Evolutionary conservation across 2,797 vertebrate species (phyloP).

Genomic region (Sebastes trivittatus): DNA sequence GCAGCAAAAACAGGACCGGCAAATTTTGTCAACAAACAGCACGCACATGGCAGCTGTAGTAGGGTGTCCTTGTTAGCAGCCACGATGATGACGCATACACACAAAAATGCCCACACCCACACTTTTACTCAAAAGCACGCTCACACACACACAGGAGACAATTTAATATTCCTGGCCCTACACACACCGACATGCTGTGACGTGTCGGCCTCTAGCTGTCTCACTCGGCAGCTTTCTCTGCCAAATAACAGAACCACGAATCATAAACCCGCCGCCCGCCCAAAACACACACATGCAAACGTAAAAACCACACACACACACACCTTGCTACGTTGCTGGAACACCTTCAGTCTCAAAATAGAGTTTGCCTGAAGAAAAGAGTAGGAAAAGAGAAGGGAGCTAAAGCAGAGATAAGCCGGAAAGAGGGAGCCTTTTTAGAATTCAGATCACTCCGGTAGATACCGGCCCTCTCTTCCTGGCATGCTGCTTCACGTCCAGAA

Average conservation of each 20-base stretch:
- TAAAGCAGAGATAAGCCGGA: slow-evolving; percentile 33
- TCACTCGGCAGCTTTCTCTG: slow-evolving; percentile 76
- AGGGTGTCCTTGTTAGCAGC: slow-evolving; percentile 20
- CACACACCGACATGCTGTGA: slow-evolving; percentile 63
- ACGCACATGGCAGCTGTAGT: slow-evolving; percentile 66
- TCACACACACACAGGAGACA: slow-evolving; percentile 16
- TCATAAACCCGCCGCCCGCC: slow-evolving; percentile 51
- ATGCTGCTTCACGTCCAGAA: slow-evolving; percentile 64
- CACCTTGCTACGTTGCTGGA: slow-evolving; percentile 10
- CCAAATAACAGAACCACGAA: slow-evolving; percentile 64
- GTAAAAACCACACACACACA: slow-evolving; percentile 22
- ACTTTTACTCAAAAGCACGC: slow-evolving; percentile 5
- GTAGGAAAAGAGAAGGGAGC: slow-evolving; percentile 4
- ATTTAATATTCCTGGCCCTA: slow-evolving; percentile 60
- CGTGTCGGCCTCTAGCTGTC: slow-evolving; percentile 61
- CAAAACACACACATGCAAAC: slow-evolving; percentile 49
- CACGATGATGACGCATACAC: slow-evolving; percentile 46
- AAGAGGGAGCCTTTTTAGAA: slow-evolving; percentile 35
- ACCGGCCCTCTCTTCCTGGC: slow-evolving; percentile 45
- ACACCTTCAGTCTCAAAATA: slow-evolving; percentile 54
- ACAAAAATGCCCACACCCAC: slow-evolving; percentile 44
- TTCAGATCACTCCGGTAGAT: slow-evolving; percentile 64
- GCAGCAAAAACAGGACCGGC: slow-evolving; percentile 45
- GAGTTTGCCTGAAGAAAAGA: slow-evolving; percentile 34
- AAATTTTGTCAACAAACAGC: slow-evolving; percentile 75